These are phyloP conservation scores for Lethocerus indicus DNA, from an alignment of 1,140 invertebrate genomes.

Conservation along the genomic window DNA sequence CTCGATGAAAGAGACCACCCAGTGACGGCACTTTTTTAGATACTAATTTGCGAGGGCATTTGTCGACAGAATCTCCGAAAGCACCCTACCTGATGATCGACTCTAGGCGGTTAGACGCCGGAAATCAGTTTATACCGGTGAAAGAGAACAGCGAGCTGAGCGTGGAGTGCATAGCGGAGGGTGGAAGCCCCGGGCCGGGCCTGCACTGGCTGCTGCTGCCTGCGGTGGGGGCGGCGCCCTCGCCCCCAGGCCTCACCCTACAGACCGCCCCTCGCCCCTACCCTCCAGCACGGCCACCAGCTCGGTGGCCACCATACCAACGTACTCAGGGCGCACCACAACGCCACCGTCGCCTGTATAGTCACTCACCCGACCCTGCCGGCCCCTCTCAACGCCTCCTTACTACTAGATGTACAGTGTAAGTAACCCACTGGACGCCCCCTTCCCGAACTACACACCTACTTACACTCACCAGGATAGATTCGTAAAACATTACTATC, in stretches of 20 bases:
- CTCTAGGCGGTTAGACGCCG: conserved; percentile 57
- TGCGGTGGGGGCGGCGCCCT: conserved; percentile 5
- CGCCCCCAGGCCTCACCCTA: conserved; percentile 25
- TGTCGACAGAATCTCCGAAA: conserved; percentile 48
- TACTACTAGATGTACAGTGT: conserved; percentile 65
- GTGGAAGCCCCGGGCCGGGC: conserved; percentile 58
- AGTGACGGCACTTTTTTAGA: not conserved
- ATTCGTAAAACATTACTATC: too few species aligned
- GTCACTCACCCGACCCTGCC: conserved; percentile 50
- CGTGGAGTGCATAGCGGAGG: conserved; percentile 65
- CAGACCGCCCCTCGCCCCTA: conserved; percentile 29
- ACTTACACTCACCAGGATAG: too few species aligned
- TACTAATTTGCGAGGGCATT: not conserved
- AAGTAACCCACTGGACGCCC: conserved; percentile 28
- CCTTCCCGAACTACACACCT: too few species aligned
- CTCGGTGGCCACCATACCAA: conserved; percentile 43
- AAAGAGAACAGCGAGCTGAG: conserved; percentile 61
- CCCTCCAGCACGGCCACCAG: conserved; percentile 20
- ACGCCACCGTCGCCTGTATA: conserved; percentile 52
- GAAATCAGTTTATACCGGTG: conserved; percentile 66
- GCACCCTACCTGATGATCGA: conserved; percentile 64
- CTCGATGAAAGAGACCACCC: not conserved
- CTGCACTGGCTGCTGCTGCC: conserved; percentile 48
- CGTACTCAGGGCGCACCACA: conserved; percentile 54
- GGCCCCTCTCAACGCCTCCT: conserved; percentile 46